Conservation (phyloP, 2,797 vertebrate species). For the Lithobates sylvaticus region DNA sequence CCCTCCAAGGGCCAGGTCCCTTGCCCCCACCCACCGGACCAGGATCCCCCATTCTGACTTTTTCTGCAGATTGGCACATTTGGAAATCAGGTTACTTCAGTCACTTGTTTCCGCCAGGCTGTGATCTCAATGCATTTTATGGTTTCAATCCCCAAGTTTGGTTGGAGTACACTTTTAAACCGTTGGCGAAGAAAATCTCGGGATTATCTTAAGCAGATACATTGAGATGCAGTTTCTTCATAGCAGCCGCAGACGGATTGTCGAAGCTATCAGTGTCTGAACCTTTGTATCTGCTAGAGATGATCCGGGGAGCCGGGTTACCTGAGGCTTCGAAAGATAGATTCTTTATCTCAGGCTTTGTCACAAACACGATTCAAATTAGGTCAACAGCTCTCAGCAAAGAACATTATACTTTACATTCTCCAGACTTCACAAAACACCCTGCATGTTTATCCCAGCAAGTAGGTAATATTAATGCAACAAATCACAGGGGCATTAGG, state of each 20-base stretch:
- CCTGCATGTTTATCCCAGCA: conserved; percentile 72
- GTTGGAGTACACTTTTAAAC: no score
- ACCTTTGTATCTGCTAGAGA: conserved; percentile 17
- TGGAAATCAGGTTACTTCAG: no score
- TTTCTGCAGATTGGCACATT: no score
- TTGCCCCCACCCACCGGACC: no score
- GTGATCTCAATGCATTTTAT: no score
- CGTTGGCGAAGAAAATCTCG: no score
- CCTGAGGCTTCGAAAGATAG: conserved; percentile 26
- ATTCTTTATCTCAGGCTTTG: conserved; percentile 45
- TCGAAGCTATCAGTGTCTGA: conserved; percentile 14
- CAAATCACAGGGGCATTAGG: conserved; percentile 74
- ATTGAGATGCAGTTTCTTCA: neutral
- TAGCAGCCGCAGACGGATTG: neutral
- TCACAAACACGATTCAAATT: conserved; percentile 66
- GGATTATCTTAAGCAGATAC: conserved; percentile 22
- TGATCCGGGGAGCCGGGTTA: neutral
- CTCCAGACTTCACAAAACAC: conserved; percentile 65
- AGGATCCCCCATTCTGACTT: no score
- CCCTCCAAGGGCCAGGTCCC: no score
- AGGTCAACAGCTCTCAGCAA: conserved; percentile 69
- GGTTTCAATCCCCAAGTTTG: no score
- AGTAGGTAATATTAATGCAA: conserved; percentile 79
- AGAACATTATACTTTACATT: conserved; percentile 76
- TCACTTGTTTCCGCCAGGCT: no score